Evolutionary conservation across 2,888 invertebrate species (phyloP), one percentile per base, ranked within the genome.

Genomic region (Lasioglossum oenotherae): DNA sequence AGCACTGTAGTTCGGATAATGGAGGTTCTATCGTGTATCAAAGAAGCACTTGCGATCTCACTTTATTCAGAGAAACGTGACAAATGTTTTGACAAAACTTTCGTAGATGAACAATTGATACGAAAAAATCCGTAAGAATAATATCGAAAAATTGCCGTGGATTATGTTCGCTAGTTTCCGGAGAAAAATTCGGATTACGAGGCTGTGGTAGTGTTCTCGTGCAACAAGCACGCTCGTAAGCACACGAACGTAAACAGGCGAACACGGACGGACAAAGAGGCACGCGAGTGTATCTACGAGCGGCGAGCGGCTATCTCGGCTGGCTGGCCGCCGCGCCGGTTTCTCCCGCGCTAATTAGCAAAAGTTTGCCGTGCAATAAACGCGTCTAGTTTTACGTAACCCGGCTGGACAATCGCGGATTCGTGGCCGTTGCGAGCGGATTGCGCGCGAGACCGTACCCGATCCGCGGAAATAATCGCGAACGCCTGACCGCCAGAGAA

Each of bases 301-400:
- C 75, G 86, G 82, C 35, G 35, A 35, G 35, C 35, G 35, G 35
- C 85, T 92, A 93, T 94, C 94, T 93, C 94, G 94, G 94, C 93
- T 93, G 90, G 94, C 93, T 94, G 94, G 92, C 92, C 93, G 94
- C 91, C 89, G 93, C 93, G 94, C 91, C 88, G 93, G 92, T 94
- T 94, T 95, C 94, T 94, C 94, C 87, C 94, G 93, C 90, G 92
- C 92, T 95, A 95, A 95, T 95, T 95, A 95, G 94, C 94, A 94
- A 94, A 94, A 94, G 94, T 94, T 94, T 92, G 93, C 93, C 91
- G 92, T 94, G 94, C 93, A 94, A 94, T 94, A 94, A 93, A 93
- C 91, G 92, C 93, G 92, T 92, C 92, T 89, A 89, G 85, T 80
- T 94, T 95, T 95, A 95, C 93, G 94, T 95, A 95, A 95, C 89